These are phyloP conservation scores for Pseudachorutes palmiensis DNA, from an alignment of 1,140 invertebrate species.

Conservation along the genomic window DNA sequence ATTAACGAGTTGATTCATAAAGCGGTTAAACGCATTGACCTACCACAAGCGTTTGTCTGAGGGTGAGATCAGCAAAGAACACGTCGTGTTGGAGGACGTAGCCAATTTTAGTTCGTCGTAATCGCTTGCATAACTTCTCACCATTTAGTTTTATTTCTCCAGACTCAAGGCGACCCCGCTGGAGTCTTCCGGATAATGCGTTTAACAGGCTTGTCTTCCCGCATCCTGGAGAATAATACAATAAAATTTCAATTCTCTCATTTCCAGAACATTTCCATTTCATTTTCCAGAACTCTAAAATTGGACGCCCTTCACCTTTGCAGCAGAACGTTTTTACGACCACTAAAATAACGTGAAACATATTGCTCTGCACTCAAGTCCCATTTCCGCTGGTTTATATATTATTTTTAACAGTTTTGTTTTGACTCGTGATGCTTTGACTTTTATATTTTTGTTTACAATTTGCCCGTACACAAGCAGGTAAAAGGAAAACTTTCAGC, in stretches of 20 bases:
- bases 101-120: slow-evolving; percentile 61
- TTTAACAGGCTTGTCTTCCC: slow-evolving; percentile 78
- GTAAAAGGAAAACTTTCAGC: no score
- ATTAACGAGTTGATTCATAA: background rate
- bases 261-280: no score
- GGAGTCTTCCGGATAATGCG: slow-evolving; percentile 58
- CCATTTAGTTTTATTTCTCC: slow-evolving; percentile 64
- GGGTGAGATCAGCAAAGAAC: slow-evolving; percentile 71
- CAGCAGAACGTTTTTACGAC: no score
- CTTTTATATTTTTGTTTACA: slow-evolving; percentile 18
- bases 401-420: background rate
- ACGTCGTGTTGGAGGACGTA: slow-evolving; percentile 79
- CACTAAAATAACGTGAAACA: background rate
- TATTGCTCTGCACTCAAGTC: background rate
- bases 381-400: background rate
- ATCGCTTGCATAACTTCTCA: slow-evolving; percentile 63
- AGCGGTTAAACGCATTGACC: slow-evolving; percentile 35
- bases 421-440: background rate
- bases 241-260: no score
- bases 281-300: no score
- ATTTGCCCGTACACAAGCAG: background rate
- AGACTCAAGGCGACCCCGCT: slow-evolving; percentile 48
- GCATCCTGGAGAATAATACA: no score
- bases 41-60: slow-evolving; percentile 68
- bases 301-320: no score